Base-by-base conservation (phyloP, 2,113 vertebrate genomes). In the Protobothrops flavoviridis region DNA sequence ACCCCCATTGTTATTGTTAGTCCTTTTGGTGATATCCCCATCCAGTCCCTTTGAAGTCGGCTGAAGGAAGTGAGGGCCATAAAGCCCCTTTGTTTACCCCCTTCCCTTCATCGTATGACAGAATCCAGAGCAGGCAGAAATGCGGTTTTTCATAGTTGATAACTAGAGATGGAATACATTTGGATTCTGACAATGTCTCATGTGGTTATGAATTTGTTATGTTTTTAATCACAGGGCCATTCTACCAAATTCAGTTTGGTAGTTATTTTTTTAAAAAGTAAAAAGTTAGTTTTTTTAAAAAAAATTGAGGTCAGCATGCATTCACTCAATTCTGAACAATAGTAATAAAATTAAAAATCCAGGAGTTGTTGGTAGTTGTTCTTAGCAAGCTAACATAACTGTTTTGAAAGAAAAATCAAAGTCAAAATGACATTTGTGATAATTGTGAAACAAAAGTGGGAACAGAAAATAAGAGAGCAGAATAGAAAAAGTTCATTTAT, bases 291-390 rank as follows among this genome's bases (percentile, higher is more conserved):
- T 48, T 48, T 48, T 48, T 48, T 48, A n/a, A n/a, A n/a, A n/a
- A n/a, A 45, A 48, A 12, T 50, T 93, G 81, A 89, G 21, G 92
- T 20, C 56, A 56, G 57, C 5, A 48, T 87, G 12, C 48, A 53
- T 90, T 21, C 43, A 81, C 24, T 45, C 13, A 85, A 45, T 4
- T 92, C 90, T 94, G 94, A 91, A 88, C 48, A 57, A 92, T 87
- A 61, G 20, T 64, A 88, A 87, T 61, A 74, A 61, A 87, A 81
- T 87, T 90, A 74, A 61, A 91, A 89, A 56, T 29, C 89, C 81
- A 91, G 88, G 89, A 10, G 26, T 87, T 59, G n/a, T 3, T 92
- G 45, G 50, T 90, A n/a, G 91, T 69, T 43, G 61, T 57, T 9
- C 89, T 64, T 55, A 57, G 43, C 9, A 26, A 92, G 17, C 26